phyloP scores from a whole-genome alignment of 2,888 invertebrate genomes.

The Cosmorhoe ocellata region DNA sequence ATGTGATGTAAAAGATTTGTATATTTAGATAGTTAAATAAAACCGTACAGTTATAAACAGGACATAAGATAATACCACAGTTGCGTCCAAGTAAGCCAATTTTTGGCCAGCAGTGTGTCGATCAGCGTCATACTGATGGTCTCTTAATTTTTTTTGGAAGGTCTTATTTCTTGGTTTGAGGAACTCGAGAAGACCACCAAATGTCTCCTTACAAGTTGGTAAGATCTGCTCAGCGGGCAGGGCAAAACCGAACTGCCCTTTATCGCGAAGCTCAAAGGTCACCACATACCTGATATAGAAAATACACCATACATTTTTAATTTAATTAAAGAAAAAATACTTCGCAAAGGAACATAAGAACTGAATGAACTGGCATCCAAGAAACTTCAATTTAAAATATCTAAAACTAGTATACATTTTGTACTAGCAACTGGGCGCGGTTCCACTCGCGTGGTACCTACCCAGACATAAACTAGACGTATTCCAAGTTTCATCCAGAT shows the following conservation, averaged over 20 bases:
- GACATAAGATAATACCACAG: conserved; percentile 45
- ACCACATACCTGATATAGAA: conserved; percentile 74
- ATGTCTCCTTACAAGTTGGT: conserved; percentile 83
- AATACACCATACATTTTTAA: no score
- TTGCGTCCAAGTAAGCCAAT: conserved; percentile 33
- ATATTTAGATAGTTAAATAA: conserved; percentile 3
- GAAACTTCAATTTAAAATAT: no score
- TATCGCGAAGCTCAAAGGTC: conserved; percentile 86
- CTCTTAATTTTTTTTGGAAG: background rate
- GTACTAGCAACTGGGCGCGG: no score
- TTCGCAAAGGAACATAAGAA: no score
- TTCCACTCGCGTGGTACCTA: no score
- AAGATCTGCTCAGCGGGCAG: conserved; percentile 84
- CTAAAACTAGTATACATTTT: no score
- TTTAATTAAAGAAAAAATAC: no score
- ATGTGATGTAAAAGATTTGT: no score
- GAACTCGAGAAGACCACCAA: conserved; percentile 73
- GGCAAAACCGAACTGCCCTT: conserved; percentile 84
- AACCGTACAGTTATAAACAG: conserved; percentile 54
- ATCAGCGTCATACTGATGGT: no score
- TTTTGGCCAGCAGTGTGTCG: conserved; percentile 6
- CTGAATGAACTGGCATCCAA: no score
- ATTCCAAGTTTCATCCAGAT: no score
- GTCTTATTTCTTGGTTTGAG: conserved; percentile 25
- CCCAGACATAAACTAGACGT: no score